Evolutionary conservation across 2,888 invertebrate genomes (phyloP), one percentile per base, ranked within the genome.

Genomic region (Ectropis crepuscularia): DNA sequence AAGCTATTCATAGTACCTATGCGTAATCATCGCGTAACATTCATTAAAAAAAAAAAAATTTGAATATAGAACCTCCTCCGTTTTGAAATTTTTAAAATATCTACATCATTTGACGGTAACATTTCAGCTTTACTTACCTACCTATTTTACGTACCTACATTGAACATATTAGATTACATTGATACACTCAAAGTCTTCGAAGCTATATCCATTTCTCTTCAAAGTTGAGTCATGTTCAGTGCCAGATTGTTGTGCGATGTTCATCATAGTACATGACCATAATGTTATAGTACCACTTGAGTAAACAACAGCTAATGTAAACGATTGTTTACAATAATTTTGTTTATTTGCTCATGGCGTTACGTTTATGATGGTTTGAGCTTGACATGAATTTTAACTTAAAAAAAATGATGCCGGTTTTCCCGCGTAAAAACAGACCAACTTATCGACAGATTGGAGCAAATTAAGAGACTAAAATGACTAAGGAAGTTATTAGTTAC

Each of bases 381-480:
- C 79, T 78, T 78, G 79, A 81, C 76, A 80, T 72, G 63, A 79
- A 74, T 78, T 73, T 72, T 68, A 71, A 69, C 73, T 74, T 69
- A 64, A 74, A 74, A 80, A 79, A 80, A 81, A 73, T 76, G 65
- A 67, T 63, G 63, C 68, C 50, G 76, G 82, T 81, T 87, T 89
- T 89, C 86, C 86, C 87, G 87, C 87, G 84, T 80, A 79, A 55
- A 39, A 11, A 43, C 38, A 7, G 47, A 38, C 28, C 28, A 39
- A 49, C 49, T n/a, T 49, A 47, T 48, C 6, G 16, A 28, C 28
- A 16, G 0, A 28, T 12, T 41, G 16, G 41, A 10, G 4, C 6
- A 6, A 51, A 51, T n/a, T 2, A 9, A 28, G 4, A 28, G 41
- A 51, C 41, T 51, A 51, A 28, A 12, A 28, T 6, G 10, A 6